Percentiles rank a stretch among this genome's conserved stretches.
Conservation (phyloP, 1,140 invertebrate genomes). For the Choristoneura fumiferana region DNA sequence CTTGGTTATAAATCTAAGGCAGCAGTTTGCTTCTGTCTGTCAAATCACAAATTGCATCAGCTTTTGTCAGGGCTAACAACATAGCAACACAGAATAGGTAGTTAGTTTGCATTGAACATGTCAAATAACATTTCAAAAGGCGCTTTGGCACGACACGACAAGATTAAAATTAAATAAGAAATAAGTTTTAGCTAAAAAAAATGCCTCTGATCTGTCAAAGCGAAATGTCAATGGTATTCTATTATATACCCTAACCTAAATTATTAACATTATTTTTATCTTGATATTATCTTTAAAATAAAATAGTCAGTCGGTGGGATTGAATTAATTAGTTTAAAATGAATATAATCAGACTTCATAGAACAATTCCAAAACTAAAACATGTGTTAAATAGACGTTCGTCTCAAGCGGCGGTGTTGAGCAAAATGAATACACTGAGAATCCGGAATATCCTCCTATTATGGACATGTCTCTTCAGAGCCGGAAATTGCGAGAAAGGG, state of each 20-base stretch:
- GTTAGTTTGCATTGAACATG: slow-evolving; percentile 7
- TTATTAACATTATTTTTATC: too few relatives aligned
- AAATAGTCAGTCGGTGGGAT: too few relatives aligned
- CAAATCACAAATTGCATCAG: slow-evolving; percentile 15
- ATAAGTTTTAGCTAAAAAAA: too few relatives aligned
- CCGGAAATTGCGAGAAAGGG: slow-evolving; percentile 56
- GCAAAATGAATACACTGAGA: slow-evolving; percentile 65
- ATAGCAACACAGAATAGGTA: slow-evolving; percentile 2
- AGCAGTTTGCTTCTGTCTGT: slow-evolving; percentile 13
- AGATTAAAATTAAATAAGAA: too few relatives aligned
- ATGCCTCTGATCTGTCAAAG: too few relatives aligned
- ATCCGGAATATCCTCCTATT: slow-evolving; percentile 82
- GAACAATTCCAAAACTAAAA: slow-evolving; percentile 53
- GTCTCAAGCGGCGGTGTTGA: slow-evolving; percentile 44
- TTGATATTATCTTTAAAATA: too few relatives aligned
- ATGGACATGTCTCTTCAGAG: slow-evolving; percentile 74
- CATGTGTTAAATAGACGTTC: slow-evolving; percentile 32
- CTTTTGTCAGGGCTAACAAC: slow-evolving; percentile 14
- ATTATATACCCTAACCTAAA: too few relatives aligned
- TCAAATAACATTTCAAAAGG: too few relatives aligned
- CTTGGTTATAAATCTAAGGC: slow-evolving; percentile 48
- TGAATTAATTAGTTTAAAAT: slow-evolving; percentile 28
- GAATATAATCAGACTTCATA: slow-evolving; percentile 45
- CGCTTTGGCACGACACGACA: too few relatives aligned
- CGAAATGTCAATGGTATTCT: too few relatives aligned